Evolutionary conservation across 2,888 invertebrate genomes (phyloP).

Genomic region (Eulithis testata): DNA sequence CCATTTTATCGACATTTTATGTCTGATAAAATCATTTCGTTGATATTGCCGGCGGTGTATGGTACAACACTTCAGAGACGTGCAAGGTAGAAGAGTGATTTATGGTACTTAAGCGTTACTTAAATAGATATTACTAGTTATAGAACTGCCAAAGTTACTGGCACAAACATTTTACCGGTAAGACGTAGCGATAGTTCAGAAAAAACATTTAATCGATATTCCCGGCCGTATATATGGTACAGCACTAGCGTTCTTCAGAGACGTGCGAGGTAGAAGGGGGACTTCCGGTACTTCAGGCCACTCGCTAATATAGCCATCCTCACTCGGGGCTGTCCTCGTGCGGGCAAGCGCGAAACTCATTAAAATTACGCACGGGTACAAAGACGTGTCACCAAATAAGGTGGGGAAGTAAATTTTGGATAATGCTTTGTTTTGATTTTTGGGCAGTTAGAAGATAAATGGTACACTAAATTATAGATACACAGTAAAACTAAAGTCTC

Average conservation of each 20-base stretch:
- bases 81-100: too few relatives aligned
- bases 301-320: conserved; percentile 72
- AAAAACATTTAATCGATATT: conserved; percentile 14
- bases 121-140: too few relatives aligned
- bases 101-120: too few relatives aligned
- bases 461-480: too few relatives aligned
- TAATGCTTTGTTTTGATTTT: conserved; percentile 14
- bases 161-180: too few relatives aligned
- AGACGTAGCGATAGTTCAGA: too few relatives aligned
- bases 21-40: too few relatives aligned
- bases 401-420: conserved; percentile 20
- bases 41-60: too few relatives aligned
- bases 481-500: too few relatives aligned
- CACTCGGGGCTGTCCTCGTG: conserved; percentile 63
- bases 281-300: conserved; percentile 67
- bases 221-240: conserved; percentile 17
- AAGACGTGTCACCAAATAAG: conserved; percentile 50
- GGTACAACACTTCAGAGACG: too few relatives aligned
- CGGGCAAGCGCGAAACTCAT: conserved; percentile 78
- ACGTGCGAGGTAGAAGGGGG: conserved; percentile 58
- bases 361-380: conserved; percentile 77
- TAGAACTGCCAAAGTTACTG: too few relatives aligned
- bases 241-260: conserved; percentile 62
- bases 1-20: too few relatives aligned
- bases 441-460: background rate